Conservation (phyloP, 2,113 vertebrate genomes). For the Alouatta palliata region DNA sequence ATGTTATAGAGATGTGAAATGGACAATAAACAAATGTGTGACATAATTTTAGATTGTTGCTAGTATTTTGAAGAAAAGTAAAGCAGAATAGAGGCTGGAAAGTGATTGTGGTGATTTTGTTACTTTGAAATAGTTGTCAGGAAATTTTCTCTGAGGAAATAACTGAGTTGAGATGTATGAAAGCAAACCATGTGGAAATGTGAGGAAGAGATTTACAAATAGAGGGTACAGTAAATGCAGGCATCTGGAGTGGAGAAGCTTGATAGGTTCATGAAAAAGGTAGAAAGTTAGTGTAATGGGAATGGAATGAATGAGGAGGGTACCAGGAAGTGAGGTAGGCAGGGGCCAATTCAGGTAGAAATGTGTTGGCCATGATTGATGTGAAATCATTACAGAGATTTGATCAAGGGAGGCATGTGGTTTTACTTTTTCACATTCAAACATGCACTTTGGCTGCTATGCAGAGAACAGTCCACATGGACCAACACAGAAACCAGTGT, state of each 20-base stretch:
- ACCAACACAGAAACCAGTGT: background rate
- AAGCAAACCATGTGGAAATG: background rate
- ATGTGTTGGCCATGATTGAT: background rate
- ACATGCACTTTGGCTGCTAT: background rate
- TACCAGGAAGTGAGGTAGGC: background rate
- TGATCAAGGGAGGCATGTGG: background rate
- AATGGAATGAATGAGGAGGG: background rate
- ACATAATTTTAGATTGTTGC: background rate
- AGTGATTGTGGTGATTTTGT: background rate
- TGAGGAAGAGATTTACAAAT: background rate
- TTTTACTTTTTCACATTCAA: background rate
- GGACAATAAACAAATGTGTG: background rate
- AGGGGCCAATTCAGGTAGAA: background rate
- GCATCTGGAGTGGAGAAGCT: background rate
- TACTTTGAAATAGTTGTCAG: conserved; percentile 29
- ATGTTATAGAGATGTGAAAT: background rate
- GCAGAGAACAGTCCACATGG: background rate
- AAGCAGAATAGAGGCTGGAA: background rate
- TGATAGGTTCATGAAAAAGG: background rate
- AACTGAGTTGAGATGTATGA: background rate
- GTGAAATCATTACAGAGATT: background rate
- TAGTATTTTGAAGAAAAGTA: background rate
- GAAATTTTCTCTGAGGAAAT: background rate
- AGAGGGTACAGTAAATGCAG: background rate
- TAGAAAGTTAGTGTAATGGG: background rate